Conservation (phyloP, 2,113 vertebrate species). For the Pedionomus torquatus region DNA sequence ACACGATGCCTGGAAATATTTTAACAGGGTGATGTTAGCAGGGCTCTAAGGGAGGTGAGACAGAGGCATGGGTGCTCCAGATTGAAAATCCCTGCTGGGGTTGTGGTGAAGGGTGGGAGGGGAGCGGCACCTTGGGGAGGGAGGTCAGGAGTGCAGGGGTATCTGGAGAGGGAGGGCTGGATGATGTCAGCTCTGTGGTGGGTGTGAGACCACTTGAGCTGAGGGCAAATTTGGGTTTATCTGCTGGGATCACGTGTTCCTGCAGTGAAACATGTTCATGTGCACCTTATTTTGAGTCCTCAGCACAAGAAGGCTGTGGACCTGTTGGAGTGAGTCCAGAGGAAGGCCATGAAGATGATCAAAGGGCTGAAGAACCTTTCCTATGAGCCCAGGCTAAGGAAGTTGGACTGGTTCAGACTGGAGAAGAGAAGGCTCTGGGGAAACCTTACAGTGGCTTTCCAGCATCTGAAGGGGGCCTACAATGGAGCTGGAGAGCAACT, state of each 20-base stretch:
- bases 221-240: background rate
- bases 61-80: accelerated
- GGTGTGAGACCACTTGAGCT: background rate
- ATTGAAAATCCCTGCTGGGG: background rate
- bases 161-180: background rate
- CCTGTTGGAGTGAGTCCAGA: background rate
- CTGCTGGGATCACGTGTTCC: background rate
- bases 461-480: background rate
- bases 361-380: background rate
- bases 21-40: background rate
- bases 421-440: background rate
- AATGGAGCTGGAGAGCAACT: background rate
- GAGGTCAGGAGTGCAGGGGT: accelerated
- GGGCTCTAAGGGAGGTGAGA: background rate
- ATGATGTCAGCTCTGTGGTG: accelerated
- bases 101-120: background rate
- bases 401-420: background rate
- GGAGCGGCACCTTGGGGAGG: background rate
- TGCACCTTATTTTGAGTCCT: background rate
- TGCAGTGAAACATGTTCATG: background rate
- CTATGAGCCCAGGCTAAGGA: background rate
- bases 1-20: background rate
- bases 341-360: background rate
- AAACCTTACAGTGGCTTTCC: background rate
- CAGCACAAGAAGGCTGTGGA: background rate